phyloP scores from a whole-genome alignment of 2,113 vertebrate genomes.

The Malaclemys terrapin region DNA sequence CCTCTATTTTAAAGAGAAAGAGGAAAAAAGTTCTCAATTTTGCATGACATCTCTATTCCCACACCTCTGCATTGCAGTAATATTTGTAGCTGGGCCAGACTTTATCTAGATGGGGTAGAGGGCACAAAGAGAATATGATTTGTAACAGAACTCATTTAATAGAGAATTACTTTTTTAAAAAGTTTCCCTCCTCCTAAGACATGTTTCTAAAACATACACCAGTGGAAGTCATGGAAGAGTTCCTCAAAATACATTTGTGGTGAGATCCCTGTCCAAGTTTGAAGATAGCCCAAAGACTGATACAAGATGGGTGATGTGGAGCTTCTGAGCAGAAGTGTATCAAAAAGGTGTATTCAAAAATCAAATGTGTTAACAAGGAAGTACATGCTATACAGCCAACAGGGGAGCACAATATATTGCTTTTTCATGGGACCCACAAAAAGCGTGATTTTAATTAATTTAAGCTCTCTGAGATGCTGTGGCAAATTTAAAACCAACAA shows the following conservation, averaged over 20 bases:
- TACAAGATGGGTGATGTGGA: background rate
- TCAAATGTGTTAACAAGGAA: background rate
- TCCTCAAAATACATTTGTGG: background rate
- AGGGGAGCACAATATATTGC: background rate
- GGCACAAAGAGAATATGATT: background rate
- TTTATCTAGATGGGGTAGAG: background rate
- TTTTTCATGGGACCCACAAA: too few relatives aligned
- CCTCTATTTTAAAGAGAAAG: accelerated
- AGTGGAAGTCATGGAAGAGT: background rate
- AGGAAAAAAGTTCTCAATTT: background rate
- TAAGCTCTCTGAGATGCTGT: accelerated
- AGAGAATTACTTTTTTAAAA: background rate
- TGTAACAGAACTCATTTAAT: background rate
- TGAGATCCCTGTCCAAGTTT: background rate
- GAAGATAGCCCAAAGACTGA: background rate
- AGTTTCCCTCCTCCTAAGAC: background rate
- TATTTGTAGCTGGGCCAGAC: background rate
- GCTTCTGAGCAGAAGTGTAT: background rate
- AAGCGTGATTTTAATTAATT: background rate
- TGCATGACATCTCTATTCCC: background rate
- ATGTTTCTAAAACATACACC: accelerated
- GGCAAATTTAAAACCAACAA: background rate
- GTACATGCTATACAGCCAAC: background rate
- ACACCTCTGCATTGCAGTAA: background rate
- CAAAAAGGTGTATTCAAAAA: background rate